phyloP scores from a whole-genome alignment of 2,113 vertebrate species.

The Percina caprodes region DNA sequence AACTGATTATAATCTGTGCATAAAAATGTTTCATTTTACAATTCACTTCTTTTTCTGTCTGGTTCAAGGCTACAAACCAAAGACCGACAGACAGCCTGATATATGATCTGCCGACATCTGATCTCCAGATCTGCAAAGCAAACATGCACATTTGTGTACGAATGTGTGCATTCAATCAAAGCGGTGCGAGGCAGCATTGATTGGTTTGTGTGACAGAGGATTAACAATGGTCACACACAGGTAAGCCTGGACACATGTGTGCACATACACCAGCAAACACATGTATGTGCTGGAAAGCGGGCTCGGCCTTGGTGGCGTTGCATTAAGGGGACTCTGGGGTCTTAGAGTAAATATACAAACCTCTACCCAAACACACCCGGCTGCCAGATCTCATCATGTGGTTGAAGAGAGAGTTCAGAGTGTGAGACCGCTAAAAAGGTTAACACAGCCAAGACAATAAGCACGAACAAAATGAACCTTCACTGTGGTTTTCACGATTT shows the following conservation, averaged over 20 bases:
- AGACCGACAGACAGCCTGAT: conserved; percentile 26
- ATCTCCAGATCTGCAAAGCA: conserved; percentile 58
- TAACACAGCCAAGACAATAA: conserved; percentile 60
- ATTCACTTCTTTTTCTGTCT: conserved; percentile 13
- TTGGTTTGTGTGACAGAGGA: conserved; percentile 33
- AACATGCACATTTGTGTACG: conserved; percentile 25
- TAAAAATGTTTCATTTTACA: conserved; percentile 37
- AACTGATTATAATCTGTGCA: conserved; percentile 22
- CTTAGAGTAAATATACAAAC: conserved; percentile 78
- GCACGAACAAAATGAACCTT: conserved; percentile 30
- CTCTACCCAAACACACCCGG: conserved; percentile 72
- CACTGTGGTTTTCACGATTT: conserved; percentile 25
- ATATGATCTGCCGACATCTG: conserved; percentile 42
- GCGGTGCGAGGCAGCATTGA: conserved; percentile 6
- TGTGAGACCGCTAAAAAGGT: conserved; percentile 61
- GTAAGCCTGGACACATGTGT: conserved; percentile 15
- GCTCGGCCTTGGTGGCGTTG: conserved; percentile 69
- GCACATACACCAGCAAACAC: conserved; percentile 36
- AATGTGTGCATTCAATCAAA: conserved; percentile 24
- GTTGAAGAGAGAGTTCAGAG: conserved; percentile 69
- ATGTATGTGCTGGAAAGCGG: conserved; percentile 40
- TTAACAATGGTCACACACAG: conserved; percentile 51
- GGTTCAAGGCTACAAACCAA: not conserved
- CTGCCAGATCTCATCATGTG: conserved; percentile 77
- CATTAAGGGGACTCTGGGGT: conserved; percentile 67